Conservation (phyloP, 2,113 vertebrate species). For the Melospiza georgiana region DNA sequence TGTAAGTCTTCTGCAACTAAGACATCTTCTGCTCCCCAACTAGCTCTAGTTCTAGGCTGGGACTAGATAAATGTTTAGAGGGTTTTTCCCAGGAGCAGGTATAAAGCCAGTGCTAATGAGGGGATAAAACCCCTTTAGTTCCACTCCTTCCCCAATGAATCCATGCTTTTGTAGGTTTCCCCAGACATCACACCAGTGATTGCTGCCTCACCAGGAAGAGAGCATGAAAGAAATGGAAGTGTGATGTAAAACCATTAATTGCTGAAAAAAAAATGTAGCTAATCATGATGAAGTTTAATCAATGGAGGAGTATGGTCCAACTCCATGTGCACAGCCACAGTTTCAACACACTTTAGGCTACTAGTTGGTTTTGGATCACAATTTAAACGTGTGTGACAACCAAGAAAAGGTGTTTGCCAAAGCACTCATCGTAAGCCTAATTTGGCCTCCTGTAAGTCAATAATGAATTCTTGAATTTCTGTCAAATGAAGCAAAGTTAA, state of each 20-base stretch:
- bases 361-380: neutral
- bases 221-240: neutral
- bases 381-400: neutral
- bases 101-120: neutral
- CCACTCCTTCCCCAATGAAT: neutral
- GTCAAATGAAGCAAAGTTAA: conserved; percentile 39
- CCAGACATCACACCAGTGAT: neutral
- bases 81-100: neutral
- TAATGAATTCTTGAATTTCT: conserved; percentile 41
- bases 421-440: conserved; percentile 1
- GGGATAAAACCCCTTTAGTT: neutral
- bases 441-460: conserved; percentile 29
- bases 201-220: neutral
- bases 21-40: neutral
- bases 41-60: neutral
- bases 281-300: neutral
- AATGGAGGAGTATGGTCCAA: neutral
- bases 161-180: neutral
- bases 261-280: neutral
- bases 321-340: neutral
- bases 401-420: neutral
- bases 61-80: neutral
- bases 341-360: neutral
- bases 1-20: neutral
- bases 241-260: neutral